These are phyloP conservation scores for Psilopsiagon aurifrons DNA, from an alignment of 2,113 vertebrate genomes.

Conservation along the genomic window DNA sequence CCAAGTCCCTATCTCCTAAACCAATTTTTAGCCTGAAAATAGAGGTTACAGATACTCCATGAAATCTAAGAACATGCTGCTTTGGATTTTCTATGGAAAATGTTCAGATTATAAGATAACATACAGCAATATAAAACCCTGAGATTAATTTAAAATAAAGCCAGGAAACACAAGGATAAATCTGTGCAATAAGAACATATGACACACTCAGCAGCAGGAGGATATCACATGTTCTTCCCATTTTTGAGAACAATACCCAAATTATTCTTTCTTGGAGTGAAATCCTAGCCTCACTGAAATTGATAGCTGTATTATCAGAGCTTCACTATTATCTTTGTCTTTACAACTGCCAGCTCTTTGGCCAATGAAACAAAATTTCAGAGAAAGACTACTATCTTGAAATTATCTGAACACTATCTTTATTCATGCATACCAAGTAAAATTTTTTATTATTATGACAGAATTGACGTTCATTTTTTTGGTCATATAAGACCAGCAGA, in stretches of 20 bases:
- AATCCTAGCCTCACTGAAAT: not conserved
- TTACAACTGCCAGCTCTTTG: not conserved
- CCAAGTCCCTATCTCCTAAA: not conserved
- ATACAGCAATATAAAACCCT: not conserved
- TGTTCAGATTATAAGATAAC: not conserved
- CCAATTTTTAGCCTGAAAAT: not conserved
- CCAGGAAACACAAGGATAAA: not conserved
- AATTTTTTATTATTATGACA: slow-evolving; percentile 13
- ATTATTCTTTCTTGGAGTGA: not conserved
- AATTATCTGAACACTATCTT: not conserved
- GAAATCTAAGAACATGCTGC: not conserved
- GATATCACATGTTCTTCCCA: not conserved
- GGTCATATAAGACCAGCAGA: not conserved
- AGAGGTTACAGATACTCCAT: not conserved
- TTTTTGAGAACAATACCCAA: not conserved
- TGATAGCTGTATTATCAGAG: not conserved
- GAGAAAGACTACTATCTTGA: not conserved
- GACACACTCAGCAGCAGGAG: not conserved
- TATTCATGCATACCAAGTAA: not conserved
- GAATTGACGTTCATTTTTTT: not conserved
- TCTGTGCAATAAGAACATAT: not conserved
- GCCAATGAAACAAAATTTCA: slow-evolving; percentile 15
- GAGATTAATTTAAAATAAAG: not conserved
- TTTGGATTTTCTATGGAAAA: not conserved
- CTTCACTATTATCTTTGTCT: not conserved